phyloP scores from a whole-genome alignment of 1,140 invertebrate species.

The Cotesia vestalis region DNA sequence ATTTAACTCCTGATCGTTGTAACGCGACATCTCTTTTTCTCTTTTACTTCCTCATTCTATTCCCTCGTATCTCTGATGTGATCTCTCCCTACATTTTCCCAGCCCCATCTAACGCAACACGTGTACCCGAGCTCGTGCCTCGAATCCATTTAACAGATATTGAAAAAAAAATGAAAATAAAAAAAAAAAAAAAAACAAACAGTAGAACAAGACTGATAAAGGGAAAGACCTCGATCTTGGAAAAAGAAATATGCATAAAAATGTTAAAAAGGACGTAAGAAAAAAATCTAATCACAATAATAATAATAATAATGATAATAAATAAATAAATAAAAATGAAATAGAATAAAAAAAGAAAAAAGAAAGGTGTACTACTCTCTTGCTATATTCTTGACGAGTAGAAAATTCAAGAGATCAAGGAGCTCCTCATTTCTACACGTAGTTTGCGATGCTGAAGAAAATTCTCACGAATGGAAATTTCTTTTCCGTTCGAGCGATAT shows the following conservation, averaged over 20 bases:
- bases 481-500: slow-evolving; percentile 25
- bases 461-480: slow-evolving; percentile 24
- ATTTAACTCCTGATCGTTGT: slow-evolving; percentile 27
- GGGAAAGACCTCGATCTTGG: not conserved
- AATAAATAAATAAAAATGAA: not conserved
- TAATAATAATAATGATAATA: slow-evolving; percentile 2
- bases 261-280: not conserved
- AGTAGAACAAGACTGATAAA: slow-evolving; percentile 11
- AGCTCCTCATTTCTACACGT: slow-evolving; percentile 33
- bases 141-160: slow-evolving; percentile 38
- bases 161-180: slow-evolving; percentile 31
- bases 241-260: slow-evolving; percentile 24
- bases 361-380: not conserved
- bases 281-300: not conserved
- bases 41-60: slow-evolving; percentile 9
- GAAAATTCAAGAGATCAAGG: slow-evolving; percentile 25
- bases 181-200: not conserved
- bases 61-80: not conserved
- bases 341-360: not conserved
- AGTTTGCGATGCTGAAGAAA: slow-evolving; percentile 16
- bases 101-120: slow-evolving; percentile 1
- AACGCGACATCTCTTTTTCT: slow-evolving; percentile 11
- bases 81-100: too few relatives aligned
- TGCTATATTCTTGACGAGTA: slow-evolving; percentile 21
- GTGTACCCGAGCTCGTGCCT: slow-evolving; percentile 28